These are phyloP conservation scores for Callithrix jacchus DNA, from an alignment of 2,113 vertebrate species.

Conservation along the genomic window DNA sequence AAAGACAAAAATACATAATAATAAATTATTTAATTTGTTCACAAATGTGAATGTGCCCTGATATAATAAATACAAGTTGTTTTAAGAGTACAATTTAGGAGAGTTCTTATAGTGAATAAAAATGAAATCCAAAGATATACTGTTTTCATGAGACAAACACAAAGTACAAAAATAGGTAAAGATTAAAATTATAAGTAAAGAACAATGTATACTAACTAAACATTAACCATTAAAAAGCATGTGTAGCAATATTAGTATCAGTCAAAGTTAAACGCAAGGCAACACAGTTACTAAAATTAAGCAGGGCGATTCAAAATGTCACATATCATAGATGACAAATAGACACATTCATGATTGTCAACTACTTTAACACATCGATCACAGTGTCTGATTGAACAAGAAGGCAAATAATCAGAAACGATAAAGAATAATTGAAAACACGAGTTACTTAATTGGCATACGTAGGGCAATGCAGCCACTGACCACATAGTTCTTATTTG, in stretches of 20 bases:
- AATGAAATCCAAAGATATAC: background rate
- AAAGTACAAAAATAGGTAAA: background rate
- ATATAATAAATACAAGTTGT: background rate
- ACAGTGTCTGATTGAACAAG: background rate
- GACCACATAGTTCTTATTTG: background rate
- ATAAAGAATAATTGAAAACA: background rate
- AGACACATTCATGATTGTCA: accelerated
- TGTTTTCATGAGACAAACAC: background rate
- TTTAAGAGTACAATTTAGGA: background rate
- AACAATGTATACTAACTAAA: background rate
- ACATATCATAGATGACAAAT: background rate
- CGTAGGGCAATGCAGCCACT: no score
- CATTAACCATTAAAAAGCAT: background rate
- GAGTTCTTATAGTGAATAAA: background rate
- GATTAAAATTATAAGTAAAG: background rate
- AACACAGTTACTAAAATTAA: background rate
- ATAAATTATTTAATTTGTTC: background rate
- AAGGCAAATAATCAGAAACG: background rate
- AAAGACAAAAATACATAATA: background rate
- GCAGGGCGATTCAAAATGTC: background rate
- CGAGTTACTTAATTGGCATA: background rate
- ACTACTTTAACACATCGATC: background rate
- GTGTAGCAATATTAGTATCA: background rate
- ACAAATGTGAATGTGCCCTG: background rate
- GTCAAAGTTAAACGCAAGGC: background rate